phyloP scores from a whole-genome alignment of 2,797 vertebrate species.

The Chelonia mydas region DNA sequence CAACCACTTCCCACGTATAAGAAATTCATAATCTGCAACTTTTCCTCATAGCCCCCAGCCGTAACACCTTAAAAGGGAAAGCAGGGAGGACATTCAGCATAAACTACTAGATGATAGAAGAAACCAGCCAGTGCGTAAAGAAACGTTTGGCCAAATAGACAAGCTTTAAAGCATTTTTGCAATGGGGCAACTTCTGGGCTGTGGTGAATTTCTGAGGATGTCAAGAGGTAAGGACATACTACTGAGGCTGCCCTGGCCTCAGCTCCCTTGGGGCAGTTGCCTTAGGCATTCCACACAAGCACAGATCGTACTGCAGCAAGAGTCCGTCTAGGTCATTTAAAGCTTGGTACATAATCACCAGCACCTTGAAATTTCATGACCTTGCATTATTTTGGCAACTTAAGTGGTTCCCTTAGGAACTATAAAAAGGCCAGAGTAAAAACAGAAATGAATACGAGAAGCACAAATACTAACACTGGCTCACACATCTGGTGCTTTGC shows the following conservation, averaged over 20 bases:
- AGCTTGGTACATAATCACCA: background rate
- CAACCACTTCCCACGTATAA: background rate
- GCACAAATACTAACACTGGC: background rate
- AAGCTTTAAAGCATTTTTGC: background rate
- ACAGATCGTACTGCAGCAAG: background rate
- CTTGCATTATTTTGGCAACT: background rate
- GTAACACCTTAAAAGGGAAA: background rate
- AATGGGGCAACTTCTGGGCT: background rate
- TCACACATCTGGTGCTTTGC: background rate
- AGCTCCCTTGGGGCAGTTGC: background rate
- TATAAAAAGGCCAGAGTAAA: background rate
- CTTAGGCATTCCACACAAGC: background rate
- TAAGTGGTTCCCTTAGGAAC: background rate
- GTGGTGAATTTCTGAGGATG: background rate
- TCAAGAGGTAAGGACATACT: fast-evolving
- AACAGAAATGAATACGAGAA: background rate
- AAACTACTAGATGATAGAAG: background rate
- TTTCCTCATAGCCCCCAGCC: fast-evolving
- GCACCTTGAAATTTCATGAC: fast-evolving
- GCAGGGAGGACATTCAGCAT: background rate
- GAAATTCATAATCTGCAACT: fast-evolving
- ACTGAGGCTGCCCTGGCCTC: fast-evolving
- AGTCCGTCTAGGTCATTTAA: background rate
- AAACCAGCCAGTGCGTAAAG: fast-evolving
- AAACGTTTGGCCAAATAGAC: background rate